These are phyloP conservation scores for Turnix velox DNA, from an alignment of 2,113 vertebrate genomes.

Conservation along the genomic window DNA sequence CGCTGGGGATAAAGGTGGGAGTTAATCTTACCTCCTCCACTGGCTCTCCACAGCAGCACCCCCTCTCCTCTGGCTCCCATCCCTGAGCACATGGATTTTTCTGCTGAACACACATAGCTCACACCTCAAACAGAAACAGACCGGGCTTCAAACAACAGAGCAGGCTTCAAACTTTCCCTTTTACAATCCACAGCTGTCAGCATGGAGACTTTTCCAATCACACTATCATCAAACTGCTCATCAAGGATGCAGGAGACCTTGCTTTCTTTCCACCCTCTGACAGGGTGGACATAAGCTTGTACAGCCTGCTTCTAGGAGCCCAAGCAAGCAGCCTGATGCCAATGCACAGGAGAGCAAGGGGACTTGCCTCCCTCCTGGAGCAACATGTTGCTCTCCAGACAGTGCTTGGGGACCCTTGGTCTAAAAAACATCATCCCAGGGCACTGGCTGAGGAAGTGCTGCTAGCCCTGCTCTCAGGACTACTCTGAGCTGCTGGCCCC, in stretches of 20 bases:
- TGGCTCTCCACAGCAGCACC: neutral
- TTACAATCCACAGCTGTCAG: neutral
- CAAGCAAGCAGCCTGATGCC: neutral
- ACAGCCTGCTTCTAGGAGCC: too few species aligned
- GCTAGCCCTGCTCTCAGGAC: neutral
- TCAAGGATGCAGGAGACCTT: neutral
- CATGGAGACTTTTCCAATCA: accelerated
- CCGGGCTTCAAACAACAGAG: neutral
- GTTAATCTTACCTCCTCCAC: neutral
- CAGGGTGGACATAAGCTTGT: accelerated
- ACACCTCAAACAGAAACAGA: neutral
- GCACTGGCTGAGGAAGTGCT: neutral
- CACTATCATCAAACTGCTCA: accelerated
- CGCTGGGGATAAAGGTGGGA: neutral
- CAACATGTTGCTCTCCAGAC: accelerated
- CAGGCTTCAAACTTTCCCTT: neutral
- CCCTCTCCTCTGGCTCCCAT: neutral
- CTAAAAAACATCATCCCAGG: neutral
- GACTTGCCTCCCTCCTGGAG: neutral
- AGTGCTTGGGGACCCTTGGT: accelerated
- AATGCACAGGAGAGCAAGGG: neutral
- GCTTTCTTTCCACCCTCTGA: accelerated
- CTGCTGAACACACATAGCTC: accelerated
- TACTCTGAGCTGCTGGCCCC: neutral
- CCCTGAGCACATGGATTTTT: neutral